Evolutionary conservation across 2,888 invertebrate species (phyloP).

Genomic region (Spilosoma lubricipeda): DNA sequence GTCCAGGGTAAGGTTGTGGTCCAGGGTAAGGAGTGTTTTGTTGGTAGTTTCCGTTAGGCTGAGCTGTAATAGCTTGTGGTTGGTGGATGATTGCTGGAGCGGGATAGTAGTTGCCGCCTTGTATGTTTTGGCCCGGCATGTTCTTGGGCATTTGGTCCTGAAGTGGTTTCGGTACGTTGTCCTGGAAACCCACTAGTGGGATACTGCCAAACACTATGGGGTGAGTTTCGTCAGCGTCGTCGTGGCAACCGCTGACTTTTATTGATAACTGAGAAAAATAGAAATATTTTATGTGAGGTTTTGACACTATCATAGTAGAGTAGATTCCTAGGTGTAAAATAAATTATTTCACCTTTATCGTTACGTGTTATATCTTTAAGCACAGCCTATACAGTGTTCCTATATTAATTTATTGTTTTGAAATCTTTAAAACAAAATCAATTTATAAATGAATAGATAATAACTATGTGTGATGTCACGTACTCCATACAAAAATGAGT

Average conservation of each 20-base stretch:
- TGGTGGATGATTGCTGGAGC: conserved; percentile 57
- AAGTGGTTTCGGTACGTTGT: conserved; percentile 55
- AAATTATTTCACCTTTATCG: too few relatives aligned
- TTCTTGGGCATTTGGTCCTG: conserved; percentile 57
- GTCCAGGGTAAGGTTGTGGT: conserved; percentile 20
- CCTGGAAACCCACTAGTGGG: conserved; percentile 66
- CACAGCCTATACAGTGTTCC: too few relatives aligned
- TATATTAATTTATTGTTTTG: too few relatives aligned
- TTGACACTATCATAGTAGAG: too few relatives aligned
- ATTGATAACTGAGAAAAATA: conserved; percentile 62
- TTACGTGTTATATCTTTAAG: too few relatives aligned
- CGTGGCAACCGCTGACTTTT: conserved; percentile 67
- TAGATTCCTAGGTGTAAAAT: too few relatives aligned
- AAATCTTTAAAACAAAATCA: too few relatives aligned
- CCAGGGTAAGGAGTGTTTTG: conserved; percentile 34
- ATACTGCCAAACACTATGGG: conserved; percentile 69
- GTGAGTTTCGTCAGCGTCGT: conserved; percentile 53
- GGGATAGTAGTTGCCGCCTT: conserved; percentile 41
- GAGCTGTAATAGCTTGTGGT: conserved; percentile 41
- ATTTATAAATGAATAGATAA: too few relatives aligned
- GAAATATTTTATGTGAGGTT: background rate
- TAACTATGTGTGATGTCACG: too few relatives aligned
- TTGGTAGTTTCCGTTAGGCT: conserved; percentile 23
- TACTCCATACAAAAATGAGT: too few relatives aligned
- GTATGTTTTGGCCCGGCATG: conserved; percentile 37